Evolutionary conservation across 2,888 invertebrate species (phyloP), one percentile per base, ranked within the genome.

Genomic region (Liopterus haemorrhoidalis): DNA sequence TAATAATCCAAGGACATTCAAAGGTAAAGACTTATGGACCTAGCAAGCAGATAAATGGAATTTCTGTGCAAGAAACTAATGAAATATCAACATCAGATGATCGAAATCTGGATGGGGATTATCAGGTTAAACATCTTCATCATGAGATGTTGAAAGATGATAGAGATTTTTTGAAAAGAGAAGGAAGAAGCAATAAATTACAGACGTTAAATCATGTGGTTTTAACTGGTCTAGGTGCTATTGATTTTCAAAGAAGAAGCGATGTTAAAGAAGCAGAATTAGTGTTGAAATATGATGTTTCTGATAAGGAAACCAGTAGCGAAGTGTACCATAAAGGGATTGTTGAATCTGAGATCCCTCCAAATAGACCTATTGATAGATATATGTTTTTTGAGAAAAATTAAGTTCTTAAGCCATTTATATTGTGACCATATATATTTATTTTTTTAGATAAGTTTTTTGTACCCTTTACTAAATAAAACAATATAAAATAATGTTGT

Each of bases 11-110:
- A 65, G 87, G 87, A 0, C 87, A 88, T 63, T 87, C 87, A 1
- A 87, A 87, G 69, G 87, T 88, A 0, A 87, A 87, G 69, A 87
- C 84, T 0, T 88, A 88, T 59, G 81, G 86, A 9, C 81, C 83
- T 0, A 73, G 73, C 49, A 73, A 73, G 45, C 66, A 68, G 48
- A 55, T 67, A 18, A 66, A 67, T 41, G 70, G 71, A 3, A 69
- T 70, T 19, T 68, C 70, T 46, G 59, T 71, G 4, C 69, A 70
- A 47, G 70, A 71, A 53, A 64, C 62, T 5, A 78, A 79, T 54
- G 77, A 79, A 59, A 75, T 77, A 49, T 62, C 70, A 8, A 71
- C 71, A 50, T 65, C 64, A 4, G 68, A 70, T 47, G 71, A 74
- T 59, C 5, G 45, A 20, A n/a, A n/a, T n/a, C n/a, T n/a, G n/a